Evolutionary conservation across 2,888 invertebrate genomes (phyloP).

Genomic region (Stenchaetothrips biformis): DNA sequence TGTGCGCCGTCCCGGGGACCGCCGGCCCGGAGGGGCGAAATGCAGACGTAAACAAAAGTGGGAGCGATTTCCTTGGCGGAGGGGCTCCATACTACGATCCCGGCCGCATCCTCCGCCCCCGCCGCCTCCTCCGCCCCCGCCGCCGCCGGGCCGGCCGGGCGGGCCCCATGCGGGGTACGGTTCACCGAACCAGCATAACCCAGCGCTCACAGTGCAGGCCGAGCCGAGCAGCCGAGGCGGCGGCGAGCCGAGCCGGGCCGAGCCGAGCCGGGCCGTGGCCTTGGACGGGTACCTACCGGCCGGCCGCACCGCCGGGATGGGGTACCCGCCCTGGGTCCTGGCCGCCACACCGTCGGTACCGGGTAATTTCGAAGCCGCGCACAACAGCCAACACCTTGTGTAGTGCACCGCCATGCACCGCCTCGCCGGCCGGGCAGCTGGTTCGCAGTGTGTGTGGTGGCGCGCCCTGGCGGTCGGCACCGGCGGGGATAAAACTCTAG

Average conservation of each 20-base stretch:
- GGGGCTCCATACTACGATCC: background rate
- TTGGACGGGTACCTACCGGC: background rate
- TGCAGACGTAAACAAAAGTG: constrained; percentile 2
- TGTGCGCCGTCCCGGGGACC: too few species aligned
- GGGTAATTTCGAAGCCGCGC: constrained; percentile 7
- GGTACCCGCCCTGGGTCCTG: background rate
- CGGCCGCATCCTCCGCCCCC: background rate
- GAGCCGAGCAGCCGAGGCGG: background rate
- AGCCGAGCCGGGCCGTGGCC: background rate
- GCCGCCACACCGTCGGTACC: background rate
- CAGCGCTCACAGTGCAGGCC: background rate
- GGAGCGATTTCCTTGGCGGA: too few species aligned
- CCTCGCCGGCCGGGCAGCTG: too few species aligned
- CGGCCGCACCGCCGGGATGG: background rate
- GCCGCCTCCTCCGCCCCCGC: background rate
- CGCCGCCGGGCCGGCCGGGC: background rate
- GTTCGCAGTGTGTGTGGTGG: too few species aligned
- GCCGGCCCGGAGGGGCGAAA: background rate
- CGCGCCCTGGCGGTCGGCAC: too few species aligned
- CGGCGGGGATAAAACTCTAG: too few species aligned
- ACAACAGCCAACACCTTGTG: constrained; percentile 10
- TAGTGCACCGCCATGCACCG: too few species aligned
- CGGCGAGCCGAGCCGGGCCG: background rate
- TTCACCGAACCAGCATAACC: constrained; percentile 24
- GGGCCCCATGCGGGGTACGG: background rate